Evolutionary conservation across 2,888 invertebrate species (phyloP).

Genomic region (Formica aserva): DNA sequence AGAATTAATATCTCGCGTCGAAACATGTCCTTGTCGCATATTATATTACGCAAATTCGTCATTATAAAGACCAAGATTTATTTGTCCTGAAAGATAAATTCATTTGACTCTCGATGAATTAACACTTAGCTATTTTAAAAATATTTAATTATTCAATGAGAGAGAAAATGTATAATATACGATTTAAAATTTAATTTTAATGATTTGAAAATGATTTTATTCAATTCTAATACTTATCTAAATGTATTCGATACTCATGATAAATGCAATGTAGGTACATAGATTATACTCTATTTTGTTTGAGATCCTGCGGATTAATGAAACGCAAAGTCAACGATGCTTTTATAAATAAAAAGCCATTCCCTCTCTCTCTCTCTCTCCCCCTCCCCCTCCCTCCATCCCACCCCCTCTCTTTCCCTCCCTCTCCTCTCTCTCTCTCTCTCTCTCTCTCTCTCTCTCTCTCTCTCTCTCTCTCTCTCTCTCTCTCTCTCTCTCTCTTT

Average conservation of each 20-base stretch:
- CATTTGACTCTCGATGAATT: background rate
- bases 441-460: background rate
- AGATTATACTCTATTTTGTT: background rate
- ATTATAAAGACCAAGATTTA: background rate
- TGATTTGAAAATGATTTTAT: background rate
- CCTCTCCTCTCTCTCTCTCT: too few species aligned
- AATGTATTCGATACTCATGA: background rate
- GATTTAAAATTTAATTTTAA: background rate
- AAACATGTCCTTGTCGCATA: background rate
- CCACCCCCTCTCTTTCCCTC: too few species aligned
- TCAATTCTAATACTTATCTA: background rate
- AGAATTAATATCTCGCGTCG: constrained; percentile 60
- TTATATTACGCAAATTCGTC: background rate
- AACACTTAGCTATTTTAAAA: background rate
- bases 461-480: background rate
- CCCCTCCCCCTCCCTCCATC: too few species aligned
- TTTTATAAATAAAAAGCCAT: background rate
- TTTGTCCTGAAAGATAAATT: background rate
- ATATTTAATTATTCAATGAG: background rate
- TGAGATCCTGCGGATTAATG: too few species aligned
- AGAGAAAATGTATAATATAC: background rate
- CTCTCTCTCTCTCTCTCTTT: too few species aligned
- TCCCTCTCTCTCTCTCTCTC: background rate
- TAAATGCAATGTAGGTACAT: background rate
- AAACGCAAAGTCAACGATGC: background rate